Conservation (phyloP, 2,797 vertebrate genomes). For the Prionace glauca region DNA sequence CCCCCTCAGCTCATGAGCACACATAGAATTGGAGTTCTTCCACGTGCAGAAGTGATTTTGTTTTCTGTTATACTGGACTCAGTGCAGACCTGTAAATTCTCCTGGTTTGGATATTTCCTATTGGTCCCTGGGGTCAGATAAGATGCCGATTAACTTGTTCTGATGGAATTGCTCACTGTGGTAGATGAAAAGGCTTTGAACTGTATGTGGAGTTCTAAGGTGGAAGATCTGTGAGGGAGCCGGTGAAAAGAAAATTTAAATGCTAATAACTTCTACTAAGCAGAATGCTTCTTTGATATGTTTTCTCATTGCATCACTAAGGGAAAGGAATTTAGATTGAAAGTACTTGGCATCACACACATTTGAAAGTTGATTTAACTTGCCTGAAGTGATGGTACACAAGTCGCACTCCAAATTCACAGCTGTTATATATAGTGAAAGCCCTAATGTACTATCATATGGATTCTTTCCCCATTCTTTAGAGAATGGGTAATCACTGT, state of each 20-base stretch:
- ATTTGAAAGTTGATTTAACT: background rate
- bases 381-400: background rate
- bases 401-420: background rate
- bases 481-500: background rate
- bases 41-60: background rate
- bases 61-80: background rate
- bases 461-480: background rate
- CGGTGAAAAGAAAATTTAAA: background rate
- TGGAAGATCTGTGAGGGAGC: background rate
- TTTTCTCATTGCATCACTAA: background rate
- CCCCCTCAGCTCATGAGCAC: background rate
- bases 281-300: background rate
- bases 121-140: background rate
- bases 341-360: background rate
- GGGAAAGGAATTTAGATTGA: background rate
- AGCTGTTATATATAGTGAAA: background rate
- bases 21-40: background rate
- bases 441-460: background rate
- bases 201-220: background rate
- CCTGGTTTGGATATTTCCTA: background rate
- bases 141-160: background rate
- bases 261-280: background rate
- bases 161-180: background rate
- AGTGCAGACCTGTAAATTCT: background rate
- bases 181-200: background rate